These are phyloP conservation scores for Plutomurus gul DNA, from an alignment of 1,140 invertebrate genomes.

Conservation along the genomic window DNA sequence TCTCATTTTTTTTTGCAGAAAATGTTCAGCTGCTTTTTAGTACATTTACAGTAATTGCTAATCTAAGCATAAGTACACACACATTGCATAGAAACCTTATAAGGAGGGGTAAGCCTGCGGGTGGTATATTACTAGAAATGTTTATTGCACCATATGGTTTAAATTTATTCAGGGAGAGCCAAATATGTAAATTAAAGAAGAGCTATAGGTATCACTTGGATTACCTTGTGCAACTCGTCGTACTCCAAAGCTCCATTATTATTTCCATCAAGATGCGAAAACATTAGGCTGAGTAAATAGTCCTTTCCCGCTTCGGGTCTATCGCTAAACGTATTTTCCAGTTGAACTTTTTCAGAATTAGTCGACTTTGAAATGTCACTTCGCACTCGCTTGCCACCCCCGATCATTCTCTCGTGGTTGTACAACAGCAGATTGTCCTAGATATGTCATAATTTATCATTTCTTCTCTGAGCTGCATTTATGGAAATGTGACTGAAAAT, in stretches of 20 bases:
- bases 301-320: conserved; percentile 64
- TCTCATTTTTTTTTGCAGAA: neutral
- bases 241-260: conserved; percentile 70
- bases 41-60: too few relatives aligned
- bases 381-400: neutral
- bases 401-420: conserved; percentile 64
- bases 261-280: conserved; percentile 76
- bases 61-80: too few relatives aligned
- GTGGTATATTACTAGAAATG: too few relatives aligned
- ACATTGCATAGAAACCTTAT: too few relatives aligned
- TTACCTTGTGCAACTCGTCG: conserved; percentile 69
- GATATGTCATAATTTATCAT: neutral
- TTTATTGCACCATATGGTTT: too few relatives aligned
- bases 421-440: conserved; percentile 75
- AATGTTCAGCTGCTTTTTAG: too few relatives aligned
- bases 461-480: neutral
- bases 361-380: neutral
- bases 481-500: neutral
- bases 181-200: too few relatives aligned
- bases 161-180: too few relatives aligned
- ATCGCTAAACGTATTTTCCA: conserved; percentile 1
- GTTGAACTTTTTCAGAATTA: neutral
- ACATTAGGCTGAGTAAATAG: conserved; percentile 76
- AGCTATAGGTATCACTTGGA: too few relatives aligned
- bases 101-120: too few relatives aligned